Base-by-base conservation (phyloP, 1,140 invertebrate genomes). In the Pogonognathellus flavescens region DNA sequence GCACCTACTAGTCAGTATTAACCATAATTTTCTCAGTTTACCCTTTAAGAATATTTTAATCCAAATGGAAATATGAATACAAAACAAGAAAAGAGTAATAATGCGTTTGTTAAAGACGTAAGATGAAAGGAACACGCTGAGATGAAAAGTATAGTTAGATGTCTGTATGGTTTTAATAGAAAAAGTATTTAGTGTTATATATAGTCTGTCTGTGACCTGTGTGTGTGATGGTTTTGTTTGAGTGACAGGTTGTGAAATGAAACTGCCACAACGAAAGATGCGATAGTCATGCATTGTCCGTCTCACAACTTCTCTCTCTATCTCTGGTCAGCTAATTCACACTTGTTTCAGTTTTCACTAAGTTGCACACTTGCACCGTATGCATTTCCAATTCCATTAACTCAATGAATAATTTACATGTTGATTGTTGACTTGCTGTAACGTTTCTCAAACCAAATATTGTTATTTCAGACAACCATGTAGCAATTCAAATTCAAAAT, bases 211-310 rank as follows among this genome's bases (percentile, higher is more conserved):
- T 13, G 53, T n/a, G n/a, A 13, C n/a, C 53, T 13, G 11, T 57
- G 53, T 57, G 11, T 57, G 53, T 62, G 59, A 62, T 9, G 59
- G 1, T n/a, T 62, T 76, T 11, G 11, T 49, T 76, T 76, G 70
- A 76, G 70, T 76, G 70, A 76, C 70, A 76, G 70, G 25, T 50
- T 76, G 25, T 18, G 70, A 50, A 76, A 76, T 76, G 25, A 50
- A 76, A 18, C 70, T 76, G 70, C 70, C 70, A 76, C 70, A 76
- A 76, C 31, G 25, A 50, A 31, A 76, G 41, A 76, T n/a, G 70
- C 16, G 70, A 76, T 76, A 18, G 70, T 41, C 70, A 76, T 76
- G 70, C 31, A 41, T 41, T 41, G 31, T 41, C 31, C 31, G 31
- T 76, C 41, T 76, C 41, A n/a, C 11, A 8, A 11, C 16, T 72